Base-by-base conservation (phyloP, 1,140 invertebrate genomes). In the Diploscapter pachys region DNA sequence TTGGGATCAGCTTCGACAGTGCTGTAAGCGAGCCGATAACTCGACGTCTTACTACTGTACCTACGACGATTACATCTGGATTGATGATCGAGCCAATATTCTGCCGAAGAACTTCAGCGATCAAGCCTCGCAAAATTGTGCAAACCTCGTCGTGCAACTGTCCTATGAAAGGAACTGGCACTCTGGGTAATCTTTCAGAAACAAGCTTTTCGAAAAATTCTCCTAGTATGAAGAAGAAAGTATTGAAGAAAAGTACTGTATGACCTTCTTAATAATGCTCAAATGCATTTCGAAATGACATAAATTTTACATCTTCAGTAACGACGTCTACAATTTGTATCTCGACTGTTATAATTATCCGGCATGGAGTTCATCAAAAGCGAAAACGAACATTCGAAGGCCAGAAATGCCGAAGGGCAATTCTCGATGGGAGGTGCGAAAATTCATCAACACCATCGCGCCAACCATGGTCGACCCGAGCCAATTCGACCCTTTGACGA, bases 291-390 rank as follows among this genome's bases (percentile, higher is more conserved):
- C 31, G 1, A 31, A 31, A 1, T 31, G 31, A 31, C 0, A 11
- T 59, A 59, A 59, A 59, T 59, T 59, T 13, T 59, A 11, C 13
- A 13, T 59, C 11, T 13, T 59, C 5, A 75, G 4, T 11, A 75
- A 78, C 57, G 61, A 80, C 56, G 79, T 80, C 48, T 80, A 80
- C 80, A 81, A 81, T 59, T 75, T 72, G 62, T 79, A 71, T 66
- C 74, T 76, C 11, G 66, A 68, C 66, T 68, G 66, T 2, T 68
- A 71, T 67, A 59, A 59, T 11, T 11, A 59, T 59, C 11, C 13
- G 57, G 11, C 11, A 59, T 11, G 1, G 13, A 59, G 57, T 59
- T 59, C 57, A 59, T 59, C 57, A 59, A 31, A 31, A 31, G 66
- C 66, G n/a, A 68, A 68, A 55, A 68, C 66, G 5, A 71, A 31